phyloP scores from a whole-genome alignment of 2,888 invertebrate species.

The Orthosia cruda region DNA sequence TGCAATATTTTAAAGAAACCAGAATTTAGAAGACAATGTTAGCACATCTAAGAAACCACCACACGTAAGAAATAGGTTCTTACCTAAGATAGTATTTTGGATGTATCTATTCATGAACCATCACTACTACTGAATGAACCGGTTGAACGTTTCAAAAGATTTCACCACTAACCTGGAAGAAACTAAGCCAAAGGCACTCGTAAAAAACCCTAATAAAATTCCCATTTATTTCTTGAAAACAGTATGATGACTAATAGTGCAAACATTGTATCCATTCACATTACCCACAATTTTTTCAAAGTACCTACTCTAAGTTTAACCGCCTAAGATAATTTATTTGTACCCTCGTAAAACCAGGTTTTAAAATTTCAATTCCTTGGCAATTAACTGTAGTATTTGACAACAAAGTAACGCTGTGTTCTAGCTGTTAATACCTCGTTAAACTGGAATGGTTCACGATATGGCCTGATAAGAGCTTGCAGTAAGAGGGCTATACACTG shows the following conservation, averaged over 20 bases:
- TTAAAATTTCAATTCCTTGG: slow-evolving; percentile 70
- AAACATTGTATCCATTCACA: slow-evolving; percentile 36
- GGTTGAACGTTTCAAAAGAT: background rate
- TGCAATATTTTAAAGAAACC: background rate
- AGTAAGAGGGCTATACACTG: slow-evolving; percentile 46
- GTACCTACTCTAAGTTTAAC: slow-evolving; percentile 50
- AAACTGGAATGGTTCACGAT: slow-evolving; percentile 67
- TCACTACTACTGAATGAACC: background rate
- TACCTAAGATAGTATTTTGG: too few species aligned
- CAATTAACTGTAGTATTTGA: slow-evolving; percentile 72
- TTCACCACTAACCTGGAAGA: background rate
- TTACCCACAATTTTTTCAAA: slow-evolving; percentile 46
- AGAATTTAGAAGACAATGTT: background rate
- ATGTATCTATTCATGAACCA: background rate
- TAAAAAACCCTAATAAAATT: background rate
- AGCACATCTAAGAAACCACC: too few species aligned
- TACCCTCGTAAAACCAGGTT: slow-evolving; percentile 67
- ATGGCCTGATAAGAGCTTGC: slow-evolving; percentile 63
- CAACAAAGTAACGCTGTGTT: slow-evolving; percentile 72
- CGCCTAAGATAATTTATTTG: slow-evolving; percentile 66
- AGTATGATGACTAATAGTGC: background rate
- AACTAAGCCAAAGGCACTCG: background rate
- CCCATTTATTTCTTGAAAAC: background rate
- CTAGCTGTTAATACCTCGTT: slow-evolving; percentile 71
- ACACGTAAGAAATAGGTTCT: background rate